These are phyloP conservation scores for Frankliniella intonsa DNA, from an alignment of 2,888 invertebrate species.

Conservation along the genomic window DNA sequence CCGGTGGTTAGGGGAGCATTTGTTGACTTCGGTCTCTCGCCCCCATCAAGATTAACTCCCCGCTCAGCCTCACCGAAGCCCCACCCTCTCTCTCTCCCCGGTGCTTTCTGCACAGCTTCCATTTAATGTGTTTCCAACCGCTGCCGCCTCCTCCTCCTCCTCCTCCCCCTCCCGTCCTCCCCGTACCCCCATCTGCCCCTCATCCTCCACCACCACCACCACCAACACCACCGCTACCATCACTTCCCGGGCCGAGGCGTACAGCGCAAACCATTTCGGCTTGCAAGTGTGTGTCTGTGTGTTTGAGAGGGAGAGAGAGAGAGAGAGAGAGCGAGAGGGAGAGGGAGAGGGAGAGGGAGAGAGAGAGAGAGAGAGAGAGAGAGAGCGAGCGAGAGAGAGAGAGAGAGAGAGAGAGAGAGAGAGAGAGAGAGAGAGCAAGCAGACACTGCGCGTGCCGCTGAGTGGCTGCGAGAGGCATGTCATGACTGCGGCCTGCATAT, in stretches of 20 bases:
- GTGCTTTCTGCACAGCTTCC: constrained; percentile 33
- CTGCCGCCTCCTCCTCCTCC: not conserved
- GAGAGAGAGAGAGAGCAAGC: not conserved
- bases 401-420: not conserved
- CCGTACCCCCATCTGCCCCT: too few relatives aligned
- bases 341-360: not conserved
- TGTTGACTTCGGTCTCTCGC: constrained; percentile 33
- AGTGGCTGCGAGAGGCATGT: constrained; percentile 24
- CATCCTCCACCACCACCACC: too few relatives aligned
- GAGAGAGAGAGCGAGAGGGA: not conserved
- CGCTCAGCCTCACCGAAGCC: constrained; percentile 22
- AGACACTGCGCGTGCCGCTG: not conserved
- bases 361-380: not conserved
- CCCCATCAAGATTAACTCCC: constrained; percentile 29
- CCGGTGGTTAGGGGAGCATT: constrained; percentile 23
- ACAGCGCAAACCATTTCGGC: constrained; percentile 10
- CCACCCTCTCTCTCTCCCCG: not conserved
- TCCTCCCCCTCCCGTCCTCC: too few relatives aligned
- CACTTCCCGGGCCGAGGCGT: not conserved
- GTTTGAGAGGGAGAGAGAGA: not conserved
- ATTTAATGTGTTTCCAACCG: constrained; percentile 32
- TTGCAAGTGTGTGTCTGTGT: not conserved
- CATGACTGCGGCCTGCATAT: not conserved
- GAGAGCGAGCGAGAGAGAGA: too few relatives aligned
- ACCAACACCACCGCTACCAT: too few relatives aligned